Evolutionary conservation across 2,113 vertebrate genomes (phyloP), one percentile per base, ranked within the genome.

Genomic region (Phodopus roborovskii): DNA sequence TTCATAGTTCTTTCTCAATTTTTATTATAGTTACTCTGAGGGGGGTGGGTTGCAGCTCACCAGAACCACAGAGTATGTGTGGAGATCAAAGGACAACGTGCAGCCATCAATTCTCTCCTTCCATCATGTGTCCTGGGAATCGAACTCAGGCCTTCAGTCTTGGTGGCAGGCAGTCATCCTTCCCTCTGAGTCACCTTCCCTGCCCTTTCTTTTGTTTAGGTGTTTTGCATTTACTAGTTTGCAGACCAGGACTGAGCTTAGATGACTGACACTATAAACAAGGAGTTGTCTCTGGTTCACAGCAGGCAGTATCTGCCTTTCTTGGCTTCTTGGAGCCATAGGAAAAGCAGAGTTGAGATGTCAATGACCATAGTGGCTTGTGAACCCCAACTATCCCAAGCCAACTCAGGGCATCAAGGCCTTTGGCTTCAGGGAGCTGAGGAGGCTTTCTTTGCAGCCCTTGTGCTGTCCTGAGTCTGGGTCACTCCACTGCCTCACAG

Each of bases 401-500:
- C 19, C 24, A 70, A 15, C 36, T 73, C 42, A 39, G 50, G 50
- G 60, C 4, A 22, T 48, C 20, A 36, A 70, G 19, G 79, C 53
- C 91, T 68, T 74, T 0, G 0, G 89, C 60, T 70, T 81, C 39
- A 71, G n/a, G 90, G 28, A 62, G 28, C 13, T 28, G 45, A 64
- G n/a, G 45, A 2, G 0, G 5, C 85, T 94, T 81, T 77, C 48
- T 84, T 86, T 60, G 77, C 71, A 71, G 64, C 26, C 5, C 13
- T 50, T 45, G 28, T 2, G 4, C 30, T 22, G 36, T 60, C 77
- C 45, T 36, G 7, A 60, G 71, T 50, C 77, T 45, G 62, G 92
- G 74, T 91, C 79, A 58, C 62, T 30, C 66, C 39, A 62, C 56
- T 56, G n/a, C 87, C 92, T 91, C 87, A 58, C 85, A 45, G 92